Evolutionary conservation across 2,888 invertebrate species (phyloP), one percentile per base, ranked within the genome.

Genomic region (Acanthococcus lagerstroemiae): DNA sequence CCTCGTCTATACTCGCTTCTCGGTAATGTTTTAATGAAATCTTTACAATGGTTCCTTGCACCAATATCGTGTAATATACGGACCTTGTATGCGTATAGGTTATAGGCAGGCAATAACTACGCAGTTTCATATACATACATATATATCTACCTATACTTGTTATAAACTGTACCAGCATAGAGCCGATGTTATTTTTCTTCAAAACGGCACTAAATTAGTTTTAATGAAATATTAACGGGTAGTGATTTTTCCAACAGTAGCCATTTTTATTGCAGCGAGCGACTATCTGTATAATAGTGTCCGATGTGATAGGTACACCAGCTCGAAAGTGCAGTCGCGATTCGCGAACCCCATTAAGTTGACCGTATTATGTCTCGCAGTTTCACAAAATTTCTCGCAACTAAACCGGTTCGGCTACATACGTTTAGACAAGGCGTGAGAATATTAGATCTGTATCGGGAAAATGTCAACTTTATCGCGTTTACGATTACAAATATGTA

Each of bases 21-120:
- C 6, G 9, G 60, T 60, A 60, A 48, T 48, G 48, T 61, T 61
- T 61, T 61, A 61, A 61, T 61, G 61, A 61, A 61, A 61, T 27
- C 61, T 61, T 61, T 30, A 61, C 61, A 52, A 52, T 48, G 52
- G 24, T 17, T 48, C 7, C 26, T 22, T 52, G 15, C 12, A 37
- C 37, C 37, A 37, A 37, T 37, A 37, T 37, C 37, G 37, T 37
- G 37, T 37, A 9, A 37, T 37, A 37, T 22, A 21, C 52, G 21
- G 5, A 21, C 12, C 15, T 48, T 19, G 21, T 15, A 19, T 48
- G n/a, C 9, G 17, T 48, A 21, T 9, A 15, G 9, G 9, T 21
- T 19, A 48, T 48, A 48, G 48, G 48, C 17, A 48, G 7, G n/a
- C 17, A 9, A 15, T 9, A 9, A 52, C 15, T 22, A 52, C 24